Base-by-base conservation (phyloP, 1,140 invertebrate genomes). In the Pseudomyrmex cubaensis region DNA sequence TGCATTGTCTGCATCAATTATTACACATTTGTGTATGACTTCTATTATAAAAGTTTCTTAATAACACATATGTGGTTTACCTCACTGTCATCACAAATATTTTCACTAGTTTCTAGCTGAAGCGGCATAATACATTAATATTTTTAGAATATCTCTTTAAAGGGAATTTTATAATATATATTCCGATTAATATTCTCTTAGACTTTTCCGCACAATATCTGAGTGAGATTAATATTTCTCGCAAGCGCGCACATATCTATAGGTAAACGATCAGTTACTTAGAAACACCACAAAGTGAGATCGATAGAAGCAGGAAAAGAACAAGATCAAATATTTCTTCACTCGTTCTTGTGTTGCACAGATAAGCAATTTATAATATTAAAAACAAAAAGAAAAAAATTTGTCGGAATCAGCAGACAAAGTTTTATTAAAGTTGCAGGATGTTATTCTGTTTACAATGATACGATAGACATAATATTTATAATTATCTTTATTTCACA, bases 1-100 rank as follows among this genome's bases (percentile, higher is more conserved):
- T 91, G 93, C 54, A 90, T 50, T 17, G 80, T 57, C 94, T 95
- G 59, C 8, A 89, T 83, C 56, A 82, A 25, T 77, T 35, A 25
- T 77, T 35, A 35, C 61, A 3, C n/a, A 61, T 46, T 86, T n/a
- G 76, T 25, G n/a, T n/a, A n/a, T n/a, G 70, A 74, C 64, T 52
- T 13, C 9, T 52, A 13, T 4, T 7, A 35, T 35, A 35, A 35
- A 35, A 7, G 35, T 35, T 4, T 35, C 5, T 35, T 35, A 35
- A 35, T 35, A 35, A 35, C 5, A 35, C 5, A 35, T 35, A 0
- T 35, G 35, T 35, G 35, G 4, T 13, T 80, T 80, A 80, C 76
- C 76, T 80, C 76, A 59, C 87, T 86, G 2, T 84, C 66, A 0
- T 87, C 85, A 0, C 52, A 56, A 22, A 2, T 52, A 17, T 84